Base-by-base conservation (phyloP, 92 coral and sea anemone species). In the Phenganax subtilis region DNA sequence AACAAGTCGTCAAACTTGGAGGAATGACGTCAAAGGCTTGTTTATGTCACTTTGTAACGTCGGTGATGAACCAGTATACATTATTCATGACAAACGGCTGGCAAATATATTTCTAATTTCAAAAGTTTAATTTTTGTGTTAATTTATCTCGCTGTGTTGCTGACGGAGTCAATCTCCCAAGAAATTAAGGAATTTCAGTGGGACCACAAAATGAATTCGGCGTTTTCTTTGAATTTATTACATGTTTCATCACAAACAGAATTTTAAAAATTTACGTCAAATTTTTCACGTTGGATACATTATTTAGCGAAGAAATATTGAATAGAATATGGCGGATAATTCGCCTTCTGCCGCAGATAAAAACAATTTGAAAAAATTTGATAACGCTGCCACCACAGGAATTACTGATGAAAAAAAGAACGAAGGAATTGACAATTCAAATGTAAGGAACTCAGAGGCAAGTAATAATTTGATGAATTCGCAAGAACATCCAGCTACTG, bases 91-190 rank as follows among this genome's bases (percentile, higher is more conserved):
- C 6, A 10, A 29, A 5, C 8, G 73, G 73, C 73, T 51, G 14
- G 73, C 7, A 64, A 66, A 68, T 37, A 68, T 68, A 28, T 30
- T 68, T 68, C 52, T 37, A 12, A 68, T 68, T 68, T 68, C 53
- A 68, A 68, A 28, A 30, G 7, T 68, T 68, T 68, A 30, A 37
- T 29, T 9, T 37, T 20, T 37, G 0, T 37, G 73, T 68, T 68
- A 37, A 53, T 37, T 37, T 68, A 29, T 37, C 47, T 37, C 2
- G 47, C 47, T 2, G 47, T 37, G 2, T 5, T 37, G 2, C 47
- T 1, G 47, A 37, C 47, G 47, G 47, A 37, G 5, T 37, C 47
- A 5, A 37, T 25, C 37, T 25, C 30, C 72, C 7, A 29, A 53
- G 73, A 68, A n/a, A 9, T 2, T 7, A 17, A 5, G 30, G n/a